These are phyloP conservation scores for Dolichotis patagonum DNA, from an alignment of 2,113 vertebrate genomes.

Conservation along the genomic window DNA sequence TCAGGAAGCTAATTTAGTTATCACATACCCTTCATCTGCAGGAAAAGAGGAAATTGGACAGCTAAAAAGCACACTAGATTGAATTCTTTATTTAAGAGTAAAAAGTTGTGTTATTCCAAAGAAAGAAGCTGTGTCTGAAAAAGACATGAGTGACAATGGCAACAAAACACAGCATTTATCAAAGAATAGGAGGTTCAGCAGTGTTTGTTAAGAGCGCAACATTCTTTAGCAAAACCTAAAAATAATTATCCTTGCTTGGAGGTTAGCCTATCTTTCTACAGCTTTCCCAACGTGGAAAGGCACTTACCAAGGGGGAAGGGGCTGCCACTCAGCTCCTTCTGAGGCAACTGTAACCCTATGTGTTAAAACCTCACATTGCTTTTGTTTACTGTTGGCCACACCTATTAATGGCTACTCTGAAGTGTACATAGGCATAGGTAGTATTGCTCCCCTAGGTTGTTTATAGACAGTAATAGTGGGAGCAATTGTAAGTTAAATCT, in stretches of 20 bases:
- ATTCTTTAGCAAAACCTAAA: neutral
- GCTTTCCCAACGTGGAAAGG: conserved; percentile 49
- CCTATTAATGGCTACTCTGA: neutral
- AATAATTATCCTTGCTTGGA: conserved; percentile 57
- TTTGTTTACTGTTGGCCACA: conserved; percentile 31
- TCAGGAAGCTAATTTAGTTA: neutral
- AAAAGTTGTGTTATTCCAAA: conserved; percentile 37
- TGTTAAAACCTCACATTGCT: conserved; percentile 12
- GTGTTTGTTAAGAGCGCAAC: neutral
- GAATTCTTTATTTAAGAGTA: neutral
- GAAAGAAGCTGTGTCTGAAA: neutral
- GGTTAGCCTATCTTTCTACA: conserved; percentile 43
- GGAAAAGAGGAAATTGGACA: neutral
- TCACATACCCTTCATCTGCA: neutral
- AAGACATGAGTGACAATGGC: neutral
- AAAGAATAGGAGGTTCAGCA: neutral
- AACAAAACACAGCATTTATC: neutral
- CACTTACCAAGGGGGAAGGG: conserved; percentile 9
- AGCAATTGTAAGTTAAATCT: neutral
- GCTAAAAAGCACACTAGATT: conserved; percentile 14
- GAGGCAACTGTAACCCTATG: conserved; percentile 13
- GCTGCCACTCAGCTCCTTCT: neutral
- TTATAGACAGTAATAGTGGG: neutral
- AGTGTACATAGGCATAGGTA: neutral
- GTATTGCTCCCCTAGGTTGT: neutral